Evolutionary conservation across 2,113 vertebrate species (phyloP).

Genomic region (Glaucomys volans): DNA sequence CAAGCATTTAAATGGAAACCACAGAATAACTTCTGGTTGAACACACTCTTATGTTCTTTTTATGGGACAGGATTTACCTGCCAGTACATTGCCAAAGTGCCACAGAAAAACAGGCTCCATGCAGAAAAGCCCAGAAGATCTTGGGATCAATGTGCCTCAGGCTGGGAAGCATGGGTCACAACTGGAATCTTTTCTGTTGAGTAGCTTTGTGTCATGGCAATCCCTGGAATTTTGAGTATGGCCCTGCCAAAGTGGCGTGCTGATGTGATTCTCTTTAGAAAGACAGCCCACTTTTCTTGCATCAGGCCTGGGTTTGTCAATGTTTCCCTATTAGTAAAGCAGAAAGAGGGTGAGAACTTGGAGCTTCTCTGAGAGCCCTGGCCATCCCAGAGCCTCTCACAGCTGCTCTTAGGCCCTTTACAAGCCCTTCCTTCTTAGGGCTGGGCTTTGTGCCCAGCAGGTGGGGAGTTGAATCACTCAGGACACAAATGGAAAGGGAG

Average conservation of each 20-base stretch:
- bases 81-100: background rate
- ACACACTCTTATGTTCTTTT: constrained; percentile 9
- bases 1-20: constrained; percentile 69
- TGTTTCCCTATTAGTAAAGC: background rate
- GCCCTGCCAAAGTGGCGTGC: background rate
- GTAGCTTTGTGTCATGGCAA: background rate
- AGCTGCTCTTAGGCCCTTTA: background rate
- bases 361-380: background rate
- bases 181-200: background rate
- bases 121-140: background rate
- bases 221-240: background rate
- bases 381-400: background rate
- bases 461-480: constrained; percentile 75
- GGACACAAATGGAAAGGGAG: constrained; percentile 75
- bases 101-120: background rate
- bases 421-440: constrained; percentile 10
- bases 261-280: background rate
- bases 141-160: background rate
- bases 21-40: background rate
- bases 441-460: background rate
- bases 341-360: background rate
- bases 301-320: background rate
- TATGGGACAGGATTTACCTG: background rate
- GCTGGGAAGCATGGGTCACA: background rate
- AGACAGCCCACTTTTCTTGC: background rate